phyloP scores from a whole-genome alignment of 2,888 invertebrate genomes.

The Drosophila suboccidentalis region DNA sequence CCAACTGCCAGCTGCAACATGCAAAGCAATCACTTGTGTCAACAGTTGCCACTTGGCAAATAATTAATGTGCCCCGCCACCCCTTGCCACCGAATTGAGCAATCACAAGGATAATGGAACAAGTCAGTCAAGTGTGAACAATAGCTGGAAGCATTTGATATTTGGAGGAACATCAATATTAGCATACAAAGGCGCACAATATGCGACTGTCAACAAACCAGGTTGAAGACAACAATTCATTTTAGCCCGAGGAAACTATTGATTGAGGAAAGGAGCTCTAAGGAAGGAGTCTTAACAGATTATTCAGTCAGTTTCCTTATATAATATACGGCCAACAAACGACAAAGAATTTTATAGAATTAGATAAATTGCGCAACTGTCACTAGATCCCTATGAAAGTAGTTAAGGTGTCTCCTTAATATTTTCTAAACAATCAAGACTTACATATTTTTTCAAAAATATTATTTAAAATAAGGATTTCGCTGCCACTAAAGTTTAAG shows the following conservation, averaged over 20 bases:
- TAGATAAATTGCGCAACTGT: too few species aligned
- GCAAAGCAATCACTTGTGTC: conserved; percentile 62
- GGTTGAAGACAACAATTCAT: neutral
- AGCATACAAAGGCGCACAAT: neutral
- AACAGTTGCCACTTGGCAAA: conserved; percentile 68
- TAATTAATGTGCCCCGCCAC: conserved; percentile 57
- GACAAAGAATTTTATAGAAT: too few species aligned
- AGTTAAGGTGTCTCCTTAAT: too few species aligned
- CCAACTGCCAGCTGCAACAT: conserved; percentile 58
- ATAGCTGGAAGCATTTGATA: conserved; percentile 4
- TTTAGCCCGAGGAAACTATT: neutral
- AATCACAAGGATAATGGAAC: conserved; percentile 21
- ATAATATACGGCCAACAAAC: too few species aligned
- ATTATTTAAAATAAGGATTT: too few species aligned
- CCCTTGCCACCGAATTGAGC: conserved; percentile 38
- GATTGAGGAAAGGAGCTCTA: neutral
- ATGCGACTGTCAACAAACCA: neutral
- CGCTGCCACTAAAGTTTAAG: too few species aligned
- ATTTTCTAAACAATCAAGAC: too few species aligned
- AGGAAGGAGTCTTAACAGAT: too few species aligned
- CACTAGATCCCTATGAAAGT: too few species aligned
- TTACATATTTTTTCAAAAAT: too few species aligned
- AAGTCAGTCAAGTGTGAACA: conserved; percentile 26
- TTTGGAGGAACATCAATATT: conserved; percentile 12
- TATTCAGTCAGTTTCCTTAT: too few species aligned